A percentile compares a stretch with the other conserved stretches of the same genome.
These are phyloP conservation scores for Polyommatus iphigenia DNA, from an alignment of 2,888 invertebrate species.

Conservation along the genomic window DNA sequence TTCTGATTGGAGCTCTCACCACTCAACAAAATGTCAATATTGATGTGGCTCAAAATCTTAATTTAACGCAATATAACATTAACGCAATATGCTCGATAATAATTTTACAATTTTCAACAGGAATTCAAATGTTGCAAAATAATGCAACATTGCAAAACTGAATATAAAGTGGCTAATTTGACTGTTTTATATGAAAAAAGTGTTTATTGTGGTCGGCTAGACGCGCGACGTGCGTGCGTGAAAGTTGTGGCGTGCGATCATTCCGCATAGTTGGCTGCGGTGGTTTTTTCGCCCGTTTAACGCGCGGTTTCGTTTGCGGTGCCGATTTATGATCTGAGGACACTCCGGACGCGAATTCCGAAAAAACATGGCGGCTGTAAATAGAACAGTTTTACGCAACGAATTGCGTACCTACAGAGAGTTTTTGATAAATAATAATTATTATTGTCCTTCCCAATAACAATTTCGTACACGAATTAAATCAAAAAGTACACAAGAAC, in stretches of 20 bases:
- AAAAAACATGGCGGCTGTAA: constrained; percentile 29
- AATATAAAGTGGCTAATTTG: not conserved
- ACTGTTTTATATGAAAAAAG: constrained; percentile 12
- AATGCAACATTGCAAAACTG: not conserved
- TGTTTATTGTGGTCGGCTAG: constrained; percentile 26
- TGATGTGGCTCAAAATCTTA: no score
- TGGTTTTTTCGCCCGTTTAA: constrained; percentile 49
- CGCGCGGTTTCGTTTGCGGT: constrained; percentile 52
- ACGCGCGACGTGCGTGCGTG: constrained; percentile 36
- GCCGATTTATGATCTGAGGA: constrained; percentile 37
- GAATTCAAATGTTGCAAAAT: no score
- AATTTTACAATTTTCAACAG: no score
- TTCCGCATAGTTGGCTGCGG: constrained; percentile 51
- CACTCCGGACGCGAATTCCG: constrained; percentile 28
- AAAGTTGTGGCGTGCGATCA: constrained; percentile 52
- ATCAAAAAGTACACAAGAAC: no score
- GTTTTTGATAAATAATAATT: no score
- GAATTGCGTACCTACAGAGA: not conserved
- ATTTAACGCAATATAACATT: no score
- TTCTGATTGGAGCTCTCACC: constrained; percentile 11
- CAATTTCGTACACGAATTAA: no score
- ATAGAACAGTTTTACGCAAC: constrained; percentile 30
- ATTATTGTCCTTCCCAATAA: no score
- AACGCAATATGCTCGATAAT: no score
- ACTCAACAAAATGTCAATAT: not conserved